Conservation (phyloP, 2,888 invertebrate species). For the Cataglyphis altisquamis region DNA sequence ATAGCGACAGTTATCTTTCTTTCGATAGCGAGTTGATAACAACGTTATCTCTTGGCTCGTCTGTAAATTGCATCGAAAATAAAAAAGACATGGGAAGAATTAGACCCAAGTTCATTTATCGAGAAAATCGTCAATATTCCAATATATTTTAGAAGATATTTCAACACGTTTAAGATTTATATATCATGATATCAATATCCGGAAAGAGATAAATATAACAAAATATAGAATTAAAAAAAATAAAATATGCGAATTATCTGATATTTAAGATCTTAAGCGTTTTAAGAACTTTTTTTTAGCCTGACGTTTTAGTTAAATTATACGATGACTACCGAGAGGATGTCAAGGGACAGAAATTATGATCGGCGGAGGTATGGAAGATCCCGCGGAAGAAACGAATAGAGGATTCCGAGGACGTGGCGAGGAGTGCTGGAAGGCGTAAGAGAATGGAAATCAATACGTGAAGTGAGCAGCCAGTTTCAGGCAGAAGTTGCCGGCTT, state of each 20-base stretch:
- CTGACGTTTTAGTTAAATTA: conserved; percentile 30
- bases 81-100: not conserved
- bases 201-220: not conserved
- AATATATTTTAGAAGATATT: not conserved
- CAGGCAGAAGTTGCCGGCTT: conserved; percentile 80
- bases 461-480: conserved; percentile 84
- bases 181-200: not conserved
- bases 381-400: conserved; percentile 53
- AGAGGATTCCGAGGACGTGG: conserved; percentile 61
- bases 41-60: no score
- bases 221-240: not conserved
- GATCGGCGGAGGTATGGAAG: conserved; percentile 42
- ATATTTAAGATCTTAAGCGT: not conserved
- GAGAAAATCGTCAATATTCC: not conserved
- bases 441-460: conserved; percentile 86
- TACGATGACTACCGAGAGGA: conserved; percentile 5
- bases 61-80: no score
- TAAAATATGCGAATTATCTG: not conserved
- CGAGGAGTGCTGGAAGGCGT: conserved; percentile 79
- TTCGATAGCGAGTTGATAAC: no score
- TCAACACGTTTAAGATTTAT: not conserved
- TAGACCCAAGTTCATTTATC: not conserved
- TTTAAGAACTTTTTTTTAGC: conserved; percentile 6
- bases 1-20: no score
- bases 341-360: conserved; percentile 45